phyloP scores from a whole-genome alignment of 92 coral and sea anemone genomes.

The Palythoa caribaeorum region DNA sequence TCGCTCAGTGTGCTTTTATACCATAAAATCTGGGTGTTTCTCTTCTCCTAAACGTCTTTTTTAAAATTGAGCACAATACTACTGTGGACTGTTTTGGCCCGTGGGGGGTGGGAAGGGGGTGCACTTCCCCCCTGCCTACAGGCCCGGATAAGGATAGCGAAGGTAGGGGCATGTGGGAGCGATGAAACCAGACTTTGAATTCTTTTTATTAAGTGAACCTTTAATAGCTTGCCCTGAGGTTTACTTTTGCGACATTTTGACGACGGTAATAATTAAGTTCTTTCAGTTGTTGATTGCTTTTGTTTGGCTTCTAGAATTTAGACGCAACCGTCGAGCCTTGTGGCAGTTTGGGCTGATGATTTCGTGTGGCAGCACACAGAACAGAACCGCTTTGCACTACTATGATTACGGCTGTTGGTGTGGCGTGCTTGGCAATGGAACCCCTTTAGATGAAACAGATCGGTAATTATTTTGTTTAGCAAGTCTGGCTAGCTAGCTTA shows the following conservation, averaged over 20 bases:
- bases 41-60: too few species aligned
- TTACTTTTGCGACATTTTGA: neutral
- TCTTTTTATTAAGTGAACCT: too few species aligned
- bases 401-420: slow-evolving; percentile 47
- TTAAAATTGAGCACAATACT: too few species aligned
- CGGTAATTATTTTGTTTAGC: neutral
- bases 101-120: too few species aligned
- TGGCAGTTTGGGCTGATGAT: slow-evolving; percentile 40
- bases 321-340: slow-evolving; percentile 1
- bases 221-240: too few species aligned
- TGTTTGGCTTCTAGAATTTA: neutral
- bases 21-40: too few species aligned
- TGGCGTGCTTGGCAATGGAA: slow-evolving; percentile 5
- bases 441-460: slow-evolving; percentile 36
- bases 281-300: neutral
- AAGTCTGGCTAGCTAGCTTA: neutral
- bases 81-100: too few species aligned
- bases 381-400: slow-evolving; percentile 15
- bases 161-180: too few species aligned
- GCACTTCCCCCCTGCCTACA: too few species aligned
- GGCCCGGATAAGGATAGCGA: too few species aligned
- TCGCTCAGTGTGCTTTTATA: too few species aligned
- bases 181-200: too few species aligned
- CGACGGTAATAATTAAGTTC: neutral
- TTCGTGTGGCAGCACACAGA: slow-evolving; percentile 23